These are phyloP conservation scores for Hoplodrina blanda DNA, from an alignment of 2,888 invertebrate genomes.

Conservation along the genomic window DNA sequence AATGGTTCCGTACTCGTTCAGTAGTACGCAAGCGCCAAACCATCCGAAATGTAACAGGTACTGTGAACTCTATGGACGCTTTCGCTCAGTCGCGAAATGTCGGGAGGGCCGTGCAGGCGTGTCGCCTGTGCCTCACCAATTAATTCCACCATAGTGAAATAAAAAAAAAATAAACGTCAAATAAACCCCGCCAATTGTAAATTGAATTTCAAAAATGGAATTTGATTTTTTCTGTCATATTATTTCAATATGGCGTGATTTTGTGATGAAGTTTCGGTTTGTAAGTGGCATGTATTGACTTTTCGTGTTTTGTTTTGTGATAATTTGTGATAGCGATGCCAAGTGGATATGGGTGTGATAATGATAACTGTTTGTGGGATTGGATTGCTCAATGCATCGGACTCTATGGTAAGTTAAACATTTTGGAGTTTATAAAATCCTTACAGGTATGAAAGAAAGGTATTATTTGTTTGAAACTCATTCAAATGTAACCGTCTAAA, in stretches of 20 bases:
- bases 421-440: conserved; percentile 7
- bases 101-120: conserved; percentile 81
- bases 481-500: conserved; percentile 13
- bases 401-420: conserved; percentile 78
- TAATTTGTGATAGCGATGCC: conserved; percentile 84
- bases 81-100: conserved; percentile 81
- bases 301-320: conserved; percentile 85
- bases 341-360: conserved; percentile 86
- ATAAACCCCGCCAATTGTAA: conserved; percentile 67
- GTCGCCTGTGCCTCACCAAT: conserved; percentile 68
- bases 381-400: conserved; percentile 85
- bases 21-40: conserved; percentile 78
- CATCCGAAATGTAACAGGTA: conserved; percentile 80
- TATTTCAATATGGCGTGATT: conserved; percentile 65
- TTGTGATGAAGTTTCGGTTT: conserved; percentile 67
- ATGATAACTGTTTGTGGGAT: conserved; percentile 84
- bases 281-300: conserved; percentile 81
- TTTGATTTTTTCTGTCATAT: conserved; percentile 54
- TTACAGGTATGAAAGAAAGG: conserved; percentile 2
- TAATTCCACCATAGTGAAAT: conserved; percentile 62
- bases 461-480: conserved; percentile 12
- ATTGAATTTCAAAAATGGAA: conserved; percentile 69
- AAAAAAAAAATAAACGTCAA: conserved; percentile 71
- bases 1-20: conserved; percentile 68
- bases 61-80: conserved; percentile 72